Base-by-base conservation (phyloP, 1,140 invertebrate species). In the Hylyphantes graminicola region DNA sequence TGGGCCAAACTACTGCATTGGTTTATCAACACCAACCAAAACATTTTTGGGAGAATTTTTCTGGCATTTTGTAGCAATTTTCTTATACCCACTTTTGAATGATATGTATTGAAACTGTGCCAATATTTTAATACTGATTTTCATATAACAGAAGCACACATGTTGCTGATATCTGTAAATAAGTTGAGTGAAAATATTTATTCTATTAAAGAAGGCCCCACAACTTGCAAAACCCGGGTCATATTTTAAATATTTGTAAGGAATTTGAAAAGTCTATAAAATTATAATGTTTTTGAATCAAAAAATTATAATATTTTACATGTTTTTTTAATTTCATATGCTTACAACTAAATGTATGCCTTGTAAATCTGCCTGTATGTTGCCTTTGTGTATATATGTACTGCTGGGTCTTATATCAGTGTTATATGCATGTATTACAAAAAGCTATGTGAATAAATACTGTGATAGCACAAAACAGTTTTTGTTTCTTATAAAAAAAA, bases 301-400 rank as follows among this genome's bases (percentile, higher is more conserved):
- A 67, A 53, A 78, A 78, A 78, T 78, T 78, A 65, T 78, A 63
- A 59, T 80, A 80, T 80, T 79, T 80, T 80, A 70, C 70, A 80
- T 70, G 54, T 70, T 55, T 35, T n/a, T 70, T 70, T 80, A 80
- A 59, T 80, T 80, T 80, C 77, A 70, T 80, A 63, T 80, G 55
- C 65, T 80, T 80, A 67, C 70, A 79, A 68, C 77, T 19, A 80
- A 55, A 68, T 67, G 64, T 54, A 68, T 80, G 77, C 77, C 77
- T 80, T 80, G 77, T 80, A 80, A 80, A 80, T 80, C 77, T 80
- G 67, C 70, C 77, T 79, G 77, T 79, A 80, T 80, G 77, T 55
- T 80, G 77, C 77, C 77, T 80, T 80, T 80, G 77, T 80, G 77
- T 70, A 79, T 80, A 80, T 67, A 55, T 80, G 53, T 80, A 65